These are phyloP conservation scores for Maccullochella peelii DNA, from an alignment of 2,113 vertebrate species.

Conservation along the genomic window DNA sequence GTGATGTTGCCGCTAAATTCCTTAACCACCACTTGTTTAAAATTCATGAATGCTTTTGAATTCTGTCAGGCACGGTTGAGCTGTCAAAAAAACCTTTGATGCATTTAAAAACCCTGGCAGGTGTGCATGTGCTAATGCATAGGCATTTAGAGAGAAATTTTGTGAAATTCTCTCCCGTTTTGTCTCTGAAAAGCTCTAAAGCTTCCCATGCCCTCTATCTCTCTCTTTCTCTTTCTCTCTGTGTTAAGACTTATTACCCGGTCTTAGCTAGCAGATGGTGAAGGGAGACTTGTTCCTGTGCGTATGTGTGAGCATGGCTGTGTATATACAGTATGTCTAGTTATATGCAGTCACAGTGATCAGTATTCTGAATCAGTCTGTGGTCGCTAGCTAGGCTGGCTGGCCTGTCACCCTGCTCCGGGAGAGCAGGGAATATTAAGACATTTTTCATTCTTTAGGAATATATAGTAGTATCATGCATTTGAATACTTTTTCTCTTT, in stretches of 20 bases:
- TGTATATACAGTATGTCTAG: slow-evolving; percentile 25
- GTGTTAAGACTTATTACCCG: slow-evolving; percentile 44
- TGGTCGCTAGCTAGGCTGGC: not conserved
- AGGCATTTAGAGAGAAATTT: slow-evolving; percentile 10
- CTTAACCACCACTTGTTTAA: slow-evolving; percentile 66
- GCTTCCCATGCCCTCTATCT: not conserved
- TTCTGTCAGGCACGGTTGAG: slow-evolving; percentile 51
- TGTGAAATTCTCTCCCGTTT: slow-evolving; percentile 13
- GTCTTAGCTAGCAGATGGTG: slow-evolving; percentile 43
- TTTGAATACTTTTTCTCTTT: not conserved
- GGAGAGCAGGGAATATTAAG: slow-evolving; percentile 1
- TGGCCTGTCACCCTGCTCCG: slow-evolving; percentile 15
- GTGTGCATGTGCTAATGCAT: slow-evolving; percentile 25
- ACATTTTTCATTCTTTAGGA: not conserved
- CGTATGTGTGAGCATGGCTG: not conserved
- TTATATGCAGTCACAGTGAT: slow-evolving; percentile 40
- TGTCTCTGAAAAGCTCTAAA: slow-evolving; percentile 35
- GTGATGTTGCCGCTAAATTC: slow-evolving; percentile 65
- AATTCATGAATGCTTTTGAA: slow-evolving; percentile 73
- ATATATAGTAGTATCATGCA: not conserved
- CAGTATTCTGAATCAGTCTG: slow-evolving; percentile 45
- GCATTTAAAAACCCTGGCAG: slow-evolving; percentile 35
- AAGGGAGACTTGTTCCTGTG: slow-evolving; percentile 23
- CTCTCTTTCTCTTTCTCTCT: slow-evolving; percentile 11
- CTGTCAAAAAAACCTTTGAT: slow-evolving; percentile 62